Percentiles rank a stretch among this genome's conserved stretches.
These are phyloP conservation scores for Bradysia coprophila DNA, from an alignment of 1,140 invertebrate genomes.

Conservation along the genomic window DNA sequence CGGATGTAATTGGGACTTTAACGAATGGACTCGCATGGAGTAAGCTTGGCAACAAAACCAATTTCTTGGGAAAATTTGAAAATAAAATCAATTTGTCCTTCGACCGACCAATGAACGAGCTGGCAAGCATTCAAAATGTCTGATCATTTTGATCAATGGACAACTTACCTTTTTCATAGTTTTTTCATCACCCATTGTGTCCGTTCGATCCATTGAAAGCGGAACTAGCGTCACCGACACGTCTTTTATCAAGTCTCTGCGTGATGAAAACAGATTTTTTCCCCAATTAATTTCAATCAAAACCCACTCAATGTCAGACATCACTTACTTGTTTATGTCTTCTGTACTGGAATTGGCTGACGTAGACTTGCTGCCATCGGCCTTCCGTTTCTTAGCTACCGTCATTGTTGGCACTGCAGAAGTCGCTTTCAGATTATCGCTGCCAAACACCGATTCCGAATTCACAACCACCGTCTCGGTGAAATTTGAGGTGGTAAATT, in stretches of 20 bases:
- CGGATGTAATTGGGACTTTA: no score
- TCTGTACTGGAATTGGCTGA: slow-evolving; percentile 5
- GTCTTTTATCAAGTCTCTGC: slow-evolving; percentile 20
- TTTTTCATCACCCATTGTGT: background rate
- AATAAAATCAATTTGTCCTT: no score
- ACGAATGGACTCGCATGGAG: no score
- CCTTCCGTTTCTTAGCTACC: slow-evolving; percentile 16
- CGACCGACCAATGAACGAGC: no score
- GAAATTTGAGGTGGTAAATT: slow-evolving; percentile 34
- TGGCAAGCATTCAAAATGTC: no score
- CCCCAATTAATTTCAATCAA: no score
- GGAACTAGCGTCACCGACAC: slow-evolving; percentile 19
- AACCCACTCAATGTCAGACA: no score
- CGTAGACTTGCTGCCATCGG: slow-evolving; percentile 11
- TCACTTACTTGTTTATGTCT: slow-evolving; percentile 16
- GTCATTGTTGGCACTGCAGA: background rate
- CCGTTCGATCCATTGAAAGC: slow-evolving; percentile 10
- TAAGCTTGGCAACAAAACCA: no score
- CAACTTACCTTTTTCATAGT: background rate
- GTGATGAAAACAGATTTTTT: no score
- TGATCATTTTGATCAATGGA: no score
- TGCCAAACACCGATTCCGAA: slow-evolving; percentile 24
- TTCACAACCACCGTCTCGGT: slow-evolving; percentile 28
- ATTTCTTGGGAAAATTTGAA: no score
- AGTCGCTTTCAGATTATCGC: background rate